These are phyloP conservation scores for Scaptomyza polygonia DNA, from an alignment of 2,888 invertebrate genomes.

Conservation along the genomic window DNA sequence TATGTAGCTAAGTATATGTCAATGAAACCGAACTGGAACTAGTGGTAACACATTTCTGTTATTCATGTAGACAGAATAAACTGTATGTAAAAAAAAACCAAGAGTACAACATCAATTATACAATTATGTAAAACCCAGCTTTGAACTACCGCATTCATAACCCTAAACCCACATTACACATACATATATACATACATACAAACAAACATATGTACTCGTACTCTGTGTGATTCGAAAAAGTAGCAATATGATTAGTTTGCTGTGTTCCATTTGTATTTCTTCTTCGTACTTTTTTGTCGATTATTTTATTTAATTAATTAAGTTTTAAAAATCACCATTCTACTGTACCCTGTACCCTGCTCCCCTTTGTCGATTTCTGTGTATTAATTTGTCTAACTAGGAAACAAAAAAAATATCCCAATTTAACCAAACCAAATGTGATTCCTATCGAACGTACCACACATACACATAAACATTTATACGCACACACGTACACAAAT, in stretches of 20 bases:
- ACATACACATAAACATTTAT: slow-evolving; percentile 14
- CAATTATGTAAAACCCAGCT: not conserved
- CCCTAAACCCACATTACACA: slow-evolving; percentile 4
- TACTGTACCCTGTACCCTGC: not conserved
- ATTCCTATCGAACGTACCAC: slow-evolving; percentile 48
- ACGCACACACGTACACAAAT: slow-evolving; percentile 3
- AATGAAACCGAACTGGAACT: slow-evolving; percentile 37
- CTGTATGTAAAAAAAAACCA: not conserved
- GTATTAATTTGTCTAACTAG: slow-evolving; percentile 69
- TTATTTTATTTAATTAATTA: slow-evolving; percentile 28
- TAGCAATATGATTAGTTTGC: slow-evolving; percentile 56
- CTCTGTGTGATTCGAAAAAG: slow-evolving; percentile 69
- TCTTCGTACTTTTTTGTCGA: slow-evolving; percentile 13
- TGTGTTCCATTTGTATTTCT: slow-evolving; percentile 21
- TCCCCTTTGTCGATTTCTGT: slow-evolving; percentile 15
- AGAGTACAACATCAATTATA: not conserved
- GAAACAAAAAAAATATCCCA: slow-evolving; percentile 50
- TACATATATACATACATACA: not conserved
- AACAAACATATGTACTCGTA: slow-evolving; percentile 40
- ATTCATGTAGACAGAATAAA: slow-evolving; percentile 8
- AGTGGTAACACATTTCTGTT: slow-evolving; percentile 36
- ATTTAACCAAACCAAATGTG: slow-evolving; percentile 24
- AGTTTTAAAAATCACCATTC: slow-evolving; percentile 29
- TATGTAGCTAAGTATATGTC: slow-evolving; percentile 36
- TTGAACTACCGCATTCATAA: slow-evolving; percentile 27